phyloP scores from a whole-genome alignment of 37 sponge, comb jelly and placozoan genomes.

The Eunapius fragilis region DNA sequence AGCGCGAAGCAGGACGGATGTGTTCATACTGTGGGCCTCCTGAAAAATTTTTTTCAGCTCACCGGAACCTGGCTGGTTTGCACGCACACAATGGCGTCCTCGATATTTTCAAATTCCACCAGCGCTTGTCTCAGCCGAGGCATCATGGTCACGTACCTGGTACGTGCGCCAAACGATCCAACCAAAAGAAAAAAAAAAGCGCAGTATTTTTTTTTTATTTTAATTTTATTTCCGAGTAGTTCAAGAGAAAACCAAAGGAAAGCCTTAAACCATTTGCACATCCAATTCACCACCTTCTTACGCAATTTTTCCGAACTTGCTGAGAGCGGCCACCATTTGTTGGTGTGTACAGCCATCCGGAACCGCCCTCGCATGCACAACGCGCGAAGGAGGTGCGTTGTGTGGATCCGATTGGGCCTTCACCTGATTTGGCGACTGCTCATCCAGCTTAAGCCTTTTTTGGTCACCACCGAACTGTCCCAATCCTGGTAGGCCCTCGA shows the following conservation, averaged over 20 bases:
- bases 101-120: slow-evolving; percentile 84
- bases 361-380: slow-evolving; percentile 88
- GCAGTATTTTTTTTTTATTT: background rate
- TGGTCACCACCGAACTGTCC: slow-evolving; percentile 44
- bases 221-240: background rate
- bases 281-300: slow-evolving; percentile 13
- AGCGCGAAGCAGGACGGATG: background rate
- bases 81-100: slow-evolving; percentile 78
- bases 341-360: slow-evolving; percentile 91
- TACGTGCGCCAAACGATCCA: background rate
- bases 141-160: slow-evolving; percentile 92
- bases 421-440: slow-evolving; percentile 32
- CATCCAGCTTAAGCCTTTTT: slow-evolving; percentile 83
- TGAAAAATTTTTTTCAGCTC: background rate
- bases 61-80: slow-evolving; percentile 53
- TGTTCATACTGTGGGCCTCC: background rate
- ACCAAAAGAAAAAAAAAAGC: background rate
- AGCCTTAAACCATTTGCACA: background rate
- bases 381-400: slow-evolving; percentile 84
- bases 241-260: background rate
- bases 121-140: slow-evolving; percentile 85
- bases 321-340: slow-evolving; percentile 58
- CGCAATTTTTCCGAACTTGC: slow-evolving; percentile 82
- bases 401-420: slow-evolving; percentile 79
- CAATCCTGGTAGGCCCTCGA: slow-evolving; percentile 31